A percentile compares a stretch with the other conserved stretches of the same genome.
phyloP scores from a whole-genome alignment of 2,797 vertebrate genomes.

The Rhincodon typus region DNA sequence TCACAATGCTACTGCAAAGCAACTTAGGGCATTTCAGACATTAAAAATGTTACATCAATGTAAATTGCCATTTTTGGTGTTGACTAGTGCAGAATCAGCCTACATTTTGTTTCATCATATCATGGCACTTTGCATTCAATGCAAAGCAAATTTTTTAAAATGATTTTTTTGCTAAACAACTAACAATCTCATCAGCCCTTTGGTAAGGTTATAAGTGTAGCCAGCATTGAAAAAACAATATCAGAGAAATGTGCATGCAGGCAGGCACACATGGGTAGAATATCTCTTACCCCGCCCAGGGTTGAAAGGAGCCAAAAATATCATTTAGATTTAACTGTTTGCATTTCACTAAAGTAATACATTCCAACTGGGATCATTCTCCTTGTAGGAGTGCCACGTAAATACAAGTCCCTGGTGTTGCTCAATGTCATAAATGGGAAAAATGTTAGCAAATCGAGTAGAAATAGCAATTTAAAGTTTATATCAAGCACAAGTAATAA shows the following conservation, averaged over 20 bases:
- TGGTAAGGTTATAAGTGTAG: not conserved
- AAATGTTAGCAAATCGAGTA: not conserved
- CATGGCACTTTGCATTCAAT: not conserved
- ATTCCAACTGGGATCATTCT: not conserved
- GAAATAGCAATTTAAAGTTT: not conserved
- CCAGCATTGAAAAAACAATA: not conserved
- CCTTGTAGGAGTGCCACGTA: not conserved
- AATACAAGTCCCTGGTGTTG: not conserved
- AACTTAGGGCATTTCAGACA: no score
- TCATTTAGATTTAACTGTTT: not conserved
- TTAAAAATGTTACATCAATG: not conserved
- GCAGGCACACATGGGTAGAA: not conserved
- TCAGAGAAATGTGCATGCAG: not conserved
- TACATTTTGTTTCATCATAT: not conserved
- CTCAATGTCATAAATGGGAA: not conserved
- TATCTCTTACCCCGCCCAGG: not conserved
- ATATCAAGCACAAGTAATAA: not conserved
- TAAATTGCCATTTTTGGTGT: not conserved
- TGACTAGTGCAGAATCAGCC: not conserved
- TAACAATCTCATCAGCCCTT: not conserved
- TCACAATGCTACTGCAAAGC: not conserved
- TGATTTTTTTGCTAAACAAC: not conserved
- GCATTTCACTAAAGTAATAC: not conserved
- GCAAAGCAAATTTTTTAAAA: not conserved
- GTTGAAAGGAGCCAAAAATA: not conserved